A percentile compares a stretch with the other conserved stretches of the same genome.
Evolutionary conservation across 1,140 invertebrate species (phyloP).

Genomic region (Cherax quadricarinatus): DNA sequence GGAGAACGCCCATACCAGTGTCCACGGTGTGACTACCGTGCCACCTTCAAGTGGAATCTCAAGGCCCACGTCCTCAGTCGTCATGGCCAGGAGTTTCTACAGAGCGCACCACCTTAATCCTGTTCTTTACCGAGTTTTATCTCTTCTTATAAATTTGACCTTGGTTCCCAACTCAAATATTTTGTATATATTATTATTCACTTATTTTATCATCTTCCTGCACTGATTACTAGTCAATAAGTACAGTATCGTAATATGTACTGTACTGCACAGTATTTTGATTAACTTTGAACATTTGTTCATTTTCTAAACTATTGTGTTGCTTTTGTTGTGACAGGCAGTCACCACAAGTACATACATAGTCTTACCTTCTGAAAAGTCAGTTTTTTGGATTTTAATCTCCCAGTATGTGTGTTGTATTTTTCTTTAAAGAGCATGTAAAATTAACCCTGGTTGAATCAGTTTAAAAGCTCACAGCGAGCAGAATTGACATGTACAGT

Average conservation of each 20-base stretch:
- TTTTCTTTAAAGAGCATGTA: too few relatives aligned
- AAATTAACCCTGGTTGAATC: too few relatives aligned
- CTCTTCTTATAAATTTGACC: not conserved
- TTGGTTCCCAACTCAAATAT: not conserved
- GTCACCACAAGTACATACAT: too few relatives aligned
- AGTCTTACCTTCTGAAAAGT: too few relatives aligned
- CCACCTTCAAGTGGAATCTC: slow-evolving; percentile 70
- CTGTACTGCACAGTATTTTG: too few relatives aligned
- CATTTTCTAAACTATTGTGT: too few relatives aligned
- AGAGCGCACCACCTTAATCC: not conserved
- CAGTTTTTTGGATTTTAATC: too few relatives aligned
- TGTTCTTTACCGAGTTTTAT: not conserved
- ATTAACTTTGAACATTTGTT: too few relatives aligned
- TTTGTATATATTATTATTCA: not conserved
- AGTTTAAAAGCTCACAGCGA: too few relatives aligned
- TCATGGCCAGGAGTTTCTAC: slow-evolving; percentile 40
- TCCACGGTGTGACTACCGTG: slow-evolving; percentile 76
- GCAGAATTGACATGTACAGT: too few relatives aligned
- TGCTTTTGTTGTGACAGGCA: too few relatives aligned
- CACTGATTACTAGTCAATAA: not conserved
- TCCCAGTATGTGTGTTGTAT: too few relatives aligned
- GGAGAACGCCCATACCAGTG: slow-evolving; percentile 80
- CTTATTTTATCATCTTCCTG: not conserved
- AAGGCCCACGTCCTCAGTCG: slow-evolving; percentile 63
- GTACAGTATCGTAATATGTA: not conserved